These are phyloP conservation scores for Seriola quinqueradiata DNA, from an alignment of 2,113 vertebrate species.

Conservation along the genomic window DNA sequence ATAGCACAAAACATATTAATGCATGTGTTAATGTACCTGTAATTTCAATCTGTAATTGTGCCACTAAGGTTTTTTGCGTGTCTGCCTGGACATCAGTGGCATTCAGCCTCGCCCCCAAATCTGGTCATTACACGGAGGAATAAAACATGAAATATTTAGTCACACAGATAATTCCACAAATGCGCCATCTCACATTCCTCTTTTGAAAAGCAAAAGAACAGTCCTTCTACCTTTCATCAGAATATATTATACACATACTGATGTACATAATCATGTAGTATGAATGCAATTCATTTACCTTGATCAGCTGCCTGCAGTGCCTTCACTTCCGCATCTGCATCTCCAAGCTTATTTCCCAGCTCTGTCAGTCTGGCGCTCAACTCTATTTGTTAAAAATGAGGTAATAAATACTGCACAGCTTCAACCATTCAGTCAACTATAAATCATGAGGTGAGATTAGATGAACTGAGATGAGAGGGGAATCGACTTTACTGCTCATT, in stretches of 20 bases:
- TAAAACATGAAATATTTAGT: not conserved
- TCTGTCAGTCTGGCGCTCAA: slow-evolving; percentile 13
- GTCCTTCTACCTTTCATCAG: not conserved
- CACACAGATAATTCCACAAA: not conserved
- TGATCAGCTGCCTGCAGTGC: slow-evolving; percentile 23
- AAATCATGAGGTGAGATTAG: slow-evolving; percentile 14
- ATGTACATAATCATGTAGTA: not conserved
- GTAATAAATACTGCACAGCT: slow-evolving; percentile 38
- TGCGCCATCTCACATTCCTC: no score
- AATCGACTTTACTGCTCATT: slow-evolving; percentile 20
- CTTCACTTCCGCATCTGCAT: not conserved
- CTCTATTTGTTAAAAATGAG: slow-evolving; percentile 16
- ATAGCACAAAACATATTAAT: no score
- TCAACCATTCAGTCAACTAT: slow-evolving; percentile 20
- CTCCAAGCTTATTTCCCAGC: slow-evolving; percentile 3
- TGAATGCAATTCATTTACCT: slow-evolving; percentile 6
- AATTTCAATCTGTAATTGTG: slow-evolving; percentile 20
- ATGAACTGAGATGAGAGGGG: slow-evolving; percentile 8
- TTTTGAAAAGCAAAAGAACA: not conserved
- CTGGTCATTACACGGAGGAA: slow-evolving; percentile 3
- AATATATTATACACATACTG: not conserved
- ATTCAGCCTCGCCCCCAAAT: slow-evolving; percentile 13
- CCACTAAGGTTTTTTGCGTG: not conserved
- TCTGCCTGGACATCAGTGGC: slow-evolving; percentile 1
- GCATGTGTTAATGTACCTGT: slow-evolving; percentile 1